These are phyloP conservation scores for Drosophila rubida DNA, from an alignment of 2,888 invertebrate species.

Conservation along the genomic window DNA sequence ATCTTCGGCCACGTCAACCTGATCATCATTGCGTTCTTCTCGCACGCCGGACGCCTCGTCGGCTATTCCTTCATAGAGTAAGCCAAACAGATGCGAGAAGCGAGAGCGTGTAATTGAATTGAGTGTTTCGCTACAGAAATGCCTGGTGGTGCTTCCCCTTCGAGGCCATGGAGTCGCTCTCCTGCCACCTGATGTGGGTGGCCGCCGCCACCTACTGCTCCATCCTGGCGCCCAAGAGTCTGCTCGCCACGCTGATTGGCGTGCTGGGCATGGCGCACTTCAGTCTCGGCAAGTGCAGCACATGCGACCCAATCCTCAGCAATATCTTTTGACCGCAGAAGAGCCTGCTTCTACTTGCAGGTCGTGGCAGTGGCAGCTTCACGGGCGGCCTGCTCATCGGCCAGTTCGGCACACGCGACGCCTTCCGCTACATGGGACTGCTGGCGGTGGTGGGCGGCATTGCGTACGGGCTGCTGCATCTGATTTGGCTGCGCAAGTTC, in stretches of 20 bases:
- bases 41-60: constrained; percentile 92
- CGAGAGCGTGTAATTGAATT: constrained; percentile 55
- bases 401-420: constrained; percentile 90
- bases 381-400: constrained; percentile 92
- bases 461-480: constrained; percentile 89
- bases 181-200: constrained; percentile 95
- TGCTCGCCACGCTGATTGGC: constrained; percentile 94
- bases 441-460: constrained; percentile 90
- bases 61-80: constrained; percentile 94
- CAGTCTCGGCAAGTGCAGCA: constrained; percentile 87
- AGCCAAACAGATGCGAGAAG: constrained; percentile 70
- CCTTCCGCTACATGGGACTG: constrained; percentile 92
- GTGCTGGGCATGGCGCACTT: constrained; percentile 95
- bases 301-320: not conserved
- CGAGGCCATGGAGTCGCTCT: constrained; percentile 93
- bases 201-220: constrained; percentile 95
- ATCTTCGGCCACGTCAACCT: constrained; percentile 93
- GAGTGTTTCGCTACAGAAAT: constrained; percentile 87
- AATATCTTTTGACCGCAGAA: constrained; percentile 24
- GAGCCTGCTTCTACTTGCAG: constrained; percentile 77
- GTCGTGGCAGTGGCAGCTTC: constrained; percentile 93
- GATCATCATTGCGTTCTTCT: constrained; percentile 93
- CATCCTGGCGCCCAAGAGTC: constrained; percentile 92
- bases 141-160: constrained; percentile 96
- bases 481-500: constrained; percentile 89